phyloP scores from a whole-genome alignment of 2,797 vertebrate genomes.

The Falco naumanni region DNA sequence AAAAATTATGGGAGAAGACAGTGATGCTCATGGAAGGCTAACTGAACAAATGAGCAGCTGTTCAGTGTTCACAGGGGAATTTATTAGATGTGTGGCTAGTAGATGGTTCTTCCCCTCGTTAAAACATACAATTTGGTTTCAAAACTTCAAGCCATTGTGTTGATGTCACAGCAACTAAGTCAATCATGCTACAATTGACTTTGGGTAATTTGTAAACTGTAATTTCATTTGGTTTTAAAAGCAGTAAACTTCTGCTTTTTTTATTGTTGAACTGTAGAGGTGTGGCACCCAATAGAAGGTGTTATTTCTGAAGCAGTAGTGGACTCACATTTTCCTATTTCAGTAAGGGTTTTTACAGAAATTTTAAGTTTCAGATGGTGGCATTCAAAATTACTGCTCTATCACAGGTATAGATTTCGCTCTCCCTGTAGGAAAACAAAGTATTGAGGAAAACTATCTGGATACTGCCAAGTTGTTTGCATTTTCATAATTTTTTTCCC shows the following conservation, averaged over 20 bases:
- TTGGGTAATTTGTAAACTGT: background rate
- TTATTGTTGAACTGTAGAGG: background rate
- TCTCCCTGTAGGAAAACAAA: background rate
- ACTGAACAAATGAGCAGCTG: background rate
- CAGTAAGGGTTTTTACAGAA: background rate
- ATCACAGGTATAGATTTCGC: background rate
- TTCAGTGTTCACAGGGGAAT: background rate
- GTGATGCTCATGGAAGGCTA: background rate
- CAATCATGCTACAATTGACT: background rate
- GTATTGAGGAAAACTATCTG: background rate
- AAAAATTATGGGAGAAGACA: background rate
- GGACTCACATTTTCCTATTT: background rate
- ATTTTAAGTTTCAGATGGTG: background rate
- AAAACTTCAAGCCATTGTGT: background rate
- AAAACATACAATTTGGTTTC: background rate
- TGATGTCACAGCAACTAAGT: background rate
- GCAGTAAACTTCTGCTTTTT: background rate
- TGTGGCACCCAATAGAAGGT: background rate
- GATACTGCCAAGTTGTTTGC: background rate
- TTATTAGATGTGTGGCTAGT: background rate
- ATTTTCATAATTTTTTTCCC: background rate
- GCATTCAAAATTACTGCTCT: background rate
- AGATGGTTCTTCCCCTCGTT: background rate
- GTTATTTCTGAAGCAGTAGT: background rate
- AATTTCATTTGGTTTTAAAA: background rate